These are phyloP conservation scores for Drosophila hamatofila DNA, from an alignment of 2,888 invertebrate genomes.

Conservation along the genomic window DNA sequence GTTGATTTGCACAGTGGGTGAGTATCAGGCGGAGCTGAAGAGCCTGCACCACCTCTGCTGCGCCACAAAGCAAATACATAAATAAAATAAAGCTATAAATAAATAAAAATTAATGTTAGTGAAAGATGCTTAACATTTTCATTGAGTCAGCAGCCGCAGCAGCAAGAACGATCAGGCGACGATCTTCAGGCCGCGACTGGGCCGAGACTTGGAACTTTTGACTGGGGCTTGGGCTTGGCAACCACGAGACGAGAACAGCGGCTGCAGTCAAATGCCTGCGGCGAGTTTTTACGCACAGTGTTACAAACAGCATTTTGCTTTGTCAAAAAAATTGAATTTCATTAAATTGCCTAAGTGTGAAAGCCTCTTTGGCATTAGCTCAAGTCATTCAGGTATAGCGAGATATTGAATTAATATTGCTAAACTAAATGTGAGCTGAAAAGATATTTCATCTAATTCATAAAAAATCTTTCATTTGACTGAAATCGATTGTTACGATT, in stretches of 20 bases:
- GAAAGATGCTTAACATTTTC: conserved; percentile 71
- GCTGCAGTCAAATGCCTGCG: conserved; percentile 34
- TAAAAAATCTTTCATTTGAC: background rate
- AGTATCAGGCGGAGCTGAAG: background rate
- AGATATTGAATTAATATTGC: background rate
- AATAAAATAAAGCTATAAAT: conserved; percentile 69
- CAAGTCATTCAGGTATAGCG: no score
- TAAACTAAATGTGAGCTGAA: background rate
- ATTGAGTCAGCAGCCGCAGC: conserved; percentile 57
- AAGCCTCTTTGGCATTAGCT: background rate
- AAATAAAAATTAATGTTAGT: conserved; percentile 73
- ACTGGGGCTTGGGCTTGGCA: conserved; percentile 30
- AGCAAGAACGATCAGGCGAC: conserved; percentile 4
- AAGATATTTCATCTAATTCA: no score
- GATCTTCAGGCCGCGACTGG: background rate
- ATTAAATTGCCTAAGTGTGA: no score
- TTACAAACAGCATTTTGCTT: background rate
- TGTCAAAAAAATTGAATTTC: no score
- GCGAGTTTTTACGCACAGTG: conserved; percentile 36
- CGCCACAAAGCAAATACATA: conserved; percentile 53
- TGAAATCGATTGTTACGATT: background rate
- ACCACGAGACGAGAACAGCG: conserved; percentile 20
- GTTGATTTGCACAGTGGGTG: background rate
- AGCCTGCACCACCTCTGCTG: conserved; percentile 6
- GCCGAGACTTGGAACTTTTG: conserved; percentile 6